These are phyloP conservation scores for Lagocephalus sceleratus DNA, from an alignment of 2,797 vertebrate species.

Conservation along the genomic window DNA sequence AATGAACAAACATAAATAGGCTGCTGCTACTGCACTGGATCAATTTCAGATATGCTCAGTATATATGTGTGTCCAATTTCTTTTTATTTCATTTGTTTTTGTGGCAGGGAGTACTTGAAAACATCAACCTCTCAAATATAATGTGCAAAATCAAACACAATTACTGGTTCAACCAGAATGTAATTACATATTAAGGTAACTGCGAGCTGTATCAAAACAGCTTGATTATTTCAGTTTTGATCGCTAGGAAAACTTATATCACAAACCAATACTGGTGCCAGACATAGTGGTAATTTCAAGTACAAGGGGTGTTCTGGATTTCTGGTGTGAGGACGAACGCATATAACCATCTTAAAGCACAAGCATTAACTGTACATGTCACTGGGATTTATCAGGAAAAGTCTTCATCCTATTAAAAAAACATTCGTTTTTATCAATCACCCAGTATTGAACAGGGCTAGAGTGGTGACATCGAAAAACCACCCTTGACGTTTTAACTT, in stretches of 20 bases:
- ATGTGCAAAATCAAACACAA: constrained; percentile 24
- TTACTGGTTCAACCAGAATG: constrained; percentile 12
- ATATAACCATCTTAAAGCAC: constrained; percentile 58
- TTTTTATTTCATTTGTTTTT: constrained; percentile 22
- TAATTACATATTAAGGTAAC: constrained; percentile 30
- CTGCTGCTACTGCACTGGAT: too few relatives aligned
- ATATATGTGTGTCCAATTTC: too few relatives aligned
- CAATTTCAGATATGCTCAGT: too few relatives aligned
- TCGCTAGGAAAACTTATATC: constrained; percentile 11
- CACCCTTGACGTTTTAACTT: constrained; percentile 53
- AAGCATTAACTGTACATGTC: constrained; percentile 53
- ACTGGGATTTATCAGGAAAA: constrained; percentile 39
- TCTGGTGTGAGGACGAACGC: constrained; percentile 13
- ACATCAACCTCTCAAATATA: constrained; percentile 9
- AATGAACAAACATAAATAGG: too few relatives aligned
- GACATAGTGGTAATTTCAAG: constrained; percentile 14
- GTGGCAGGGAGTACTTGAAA: constrained; percentile 16
- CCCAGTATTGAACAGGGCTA: constrained; percentile 39
- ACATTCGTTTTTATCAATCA: constrained; percentile 41
- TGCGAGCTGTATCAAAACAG: constrained; percentile 25
- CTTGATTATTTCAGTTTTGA: constrained; percentile 1
- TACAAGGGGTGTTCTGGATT: background rate
- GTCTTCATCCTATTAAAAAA: constrained; percentile 12
- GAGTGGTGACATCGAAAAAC: constrained; percentile 28
- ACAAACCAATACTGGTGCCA: constrained; percentile 23